Evolutionary conservation across 2,797 vertebrate species (phyloP), one percentile per base, ranked within the genome.

Genomic region (Betta splendens): DNA sequence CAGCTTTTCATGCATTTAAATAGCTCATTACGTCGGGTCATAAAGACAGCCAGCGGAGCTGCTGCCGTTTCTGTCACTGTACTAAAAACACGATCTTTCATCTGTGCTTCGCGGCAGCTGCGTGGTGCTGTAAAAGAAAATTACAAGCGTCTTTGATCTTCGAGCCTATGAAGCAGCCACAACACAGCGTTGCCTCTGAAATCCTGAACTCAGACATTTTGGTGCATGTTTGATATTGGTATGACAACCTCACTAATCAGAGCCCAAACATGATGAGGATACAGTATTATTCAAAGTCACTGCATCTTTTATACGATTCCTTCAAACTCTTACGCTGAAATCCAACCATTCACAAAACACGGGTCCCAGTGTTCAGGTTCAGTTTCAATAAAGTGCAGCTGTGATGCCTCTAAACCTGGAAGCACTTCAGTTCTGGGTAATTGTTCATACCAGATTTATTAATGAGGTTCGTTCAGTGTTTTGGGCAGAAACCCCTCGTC

Each of bases 1-100:
- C 56, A 61, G 69, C 35, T 70, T 78, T 66, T 62, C 70, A 90
- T 92, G 87, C 88, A 92, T 91, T 91, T 89, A 90, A 92, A 91
- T 88, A 67, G 84, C 81, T 87, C 77, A 88, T 91, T 87, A 88
- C 52, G 67, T 55, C 38, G 25, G 29, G 59, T 45, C 55, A 76
- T 64, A 71, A 69, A 70, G 50, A 75, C 11, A 9, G 22, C 69
- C 23, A 21, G 29, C 40, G 51, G 66, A 32, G 36, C 44, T 56
- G 58, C 47, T 58, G 40, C 56, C 52, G 44, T 55, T 76, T 52
- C 35, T 59, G 58, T 58, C 42, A 37, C 23, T 32, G 35, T 26
- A 59, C 22, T 53, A 37, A 49, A 81, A 83, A 79, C 77, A 58
- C 54, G 15, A 70, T 75, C 52, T 65, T 65, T 76, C 46, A 52